phyloP scores from a whole-genome alignment of 2,113 vertebrate species.

The Ellobius talpinus region DNA sequence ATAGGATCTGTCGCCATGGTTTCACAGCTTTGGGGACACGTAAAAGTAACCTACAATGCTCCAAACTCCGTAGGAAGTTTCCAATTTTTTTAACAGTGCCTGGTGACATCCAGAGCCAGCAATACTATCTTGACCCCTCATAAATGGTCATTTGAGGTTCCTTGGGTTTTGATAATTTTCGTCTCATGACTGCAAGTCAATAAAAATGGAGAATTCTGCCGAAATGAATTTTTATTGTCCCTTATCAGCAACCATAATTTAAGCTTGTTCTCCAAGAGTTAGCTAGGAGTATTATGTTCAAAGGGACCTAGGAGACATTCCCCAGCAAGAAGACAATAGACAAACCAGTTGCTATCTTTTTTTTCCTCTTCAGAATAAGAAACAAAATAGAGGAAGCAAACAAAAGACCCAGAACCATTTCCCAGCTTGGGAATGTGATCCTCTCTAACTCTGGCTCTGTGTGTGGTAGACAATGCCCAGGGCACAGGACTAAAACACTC shows the following conservation, averaged over 20 bases:
- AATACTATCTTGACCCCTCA: constrained; percentile 31
- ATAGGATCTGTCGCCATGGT: not conserved
- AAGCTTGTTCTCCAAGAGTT: constrained; percentile 29
- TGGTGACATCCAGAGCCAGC: not conserved
- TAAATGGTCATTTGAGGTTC: not conserved
- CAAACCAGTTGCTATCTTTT: constrained; percentile 38
- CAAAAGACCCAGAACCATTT: constrained; percentile 21
- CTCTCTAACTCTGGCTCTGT: constrained; percentile 7
- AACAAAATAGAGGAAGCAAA: not conserved
- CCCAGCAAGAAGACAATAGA: constrained; percentile 52
- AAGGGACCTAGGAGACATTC: constrained; percentile 36
- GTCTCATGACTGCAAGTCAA: not conserved
- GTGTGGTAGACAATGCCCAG: not conserved
- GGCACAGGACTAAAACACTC: not conserved
- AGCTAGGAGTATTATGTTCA: constrained; percentile 38
- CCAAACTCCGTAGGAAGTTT: not conserved
- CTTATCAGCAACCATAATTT: constrained; percentile 60
- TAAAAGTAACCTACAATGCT: not conserved
- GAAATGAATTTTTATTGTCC: constrained; percentile 37
- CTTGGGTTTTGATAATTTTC: not conserved
- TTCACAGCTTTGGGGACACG: not conserved
- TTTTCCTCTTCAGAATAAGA: constrained; percentile 27
- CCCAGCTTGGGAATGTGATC: constrained; percentile 31
- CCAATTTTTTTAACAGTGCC: constrained; percentile 1
- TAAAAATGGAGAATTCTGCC: constrained; percentile 40